phyloP scores from a whole-genome alignment of 2,113 vertebrate species.

The Lathamus discolor region DNA sequence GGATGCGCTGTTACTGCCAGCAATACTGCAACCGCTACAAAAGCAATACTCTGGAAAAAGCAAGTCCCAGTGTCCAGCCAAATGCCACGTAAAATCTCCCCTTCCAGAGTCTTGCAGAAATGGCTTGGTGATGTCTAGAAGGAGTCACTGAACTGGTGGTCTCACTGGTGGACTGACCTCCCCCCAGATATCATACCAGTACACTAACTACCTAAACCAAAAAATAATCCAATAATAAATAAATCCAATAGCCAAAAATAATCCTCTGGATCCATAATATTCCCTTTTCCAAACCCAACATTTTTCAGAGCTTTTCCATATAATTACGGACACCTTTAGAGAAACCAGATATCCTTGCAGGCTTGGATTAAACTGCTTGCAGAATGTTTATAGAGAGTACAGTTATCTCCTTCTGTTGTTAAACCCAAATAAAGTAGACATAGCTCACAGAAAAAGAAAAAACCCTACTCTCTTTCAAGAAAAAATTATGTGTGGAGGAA shows the following conservation, averaged over 20 bases:
- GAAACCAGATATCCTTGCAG: conserved; percentile 27
- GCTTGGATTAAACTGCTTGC: background rate
- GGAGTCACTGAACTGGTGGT: background rate
- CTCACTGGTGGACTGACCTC: background rate
- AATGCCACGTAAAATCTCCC: background rate
- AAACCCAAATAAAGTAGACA: background rate
- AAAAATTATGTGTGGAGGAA: background rate
- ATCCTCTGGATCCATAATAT: background rate
- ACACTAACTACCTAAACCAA: background rate
- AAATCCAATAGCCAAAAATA: background rate
- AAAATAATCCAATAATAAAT: background rate
- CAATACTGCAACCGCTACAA: background rate
- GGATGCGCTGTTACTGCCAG: background rate
- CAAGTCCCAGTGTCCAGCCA: background rate
- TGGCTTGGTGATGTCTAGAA: background rate
- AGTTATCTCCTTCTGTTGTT: background rate
- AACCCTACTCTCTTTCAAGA: background rate
- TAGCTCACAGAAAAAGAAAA: background rate
- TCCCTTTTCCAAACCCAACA: background rate
- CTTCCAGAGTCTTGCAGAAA: background rate
- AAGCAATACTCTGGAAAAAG: background rate
- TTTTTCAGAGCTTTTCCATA: background rate
- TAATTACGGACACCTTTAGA: conserved; percentile 2
- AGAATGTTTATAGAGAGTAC: background rate
- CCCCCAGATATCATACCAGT: background rate